Percentiles rank a stretch among this genome's conserved stretches.
phyloP scores from a whole-genome alignment of 2,113 vertebrate genomes.

The Serinus canaria region DNA sequence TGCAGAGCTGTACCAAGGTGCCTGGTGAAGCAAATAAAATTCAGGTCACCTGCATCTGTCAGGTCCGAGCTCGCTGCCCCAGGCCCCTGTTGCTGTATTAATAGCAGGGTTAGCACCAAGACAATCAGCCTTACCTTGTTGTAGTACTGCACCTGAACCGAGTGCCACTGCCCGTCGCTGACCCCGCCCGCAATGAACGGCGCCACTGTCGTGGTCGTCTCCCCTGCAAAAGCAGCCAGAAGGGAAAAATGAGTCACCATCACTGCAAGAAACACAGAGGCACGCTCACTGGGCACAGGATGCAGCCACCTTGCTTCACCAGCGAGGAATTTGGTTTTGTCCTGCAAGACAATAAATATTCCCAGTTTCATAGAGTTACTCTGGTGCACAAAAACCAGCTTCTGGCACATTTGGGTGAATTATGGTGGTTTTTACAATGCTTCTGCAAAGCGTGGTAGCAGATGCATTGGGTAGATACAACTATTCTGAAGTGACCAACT shows the following conservation, averaged over 20 bases:
- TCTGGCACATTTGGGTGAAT: background rate
- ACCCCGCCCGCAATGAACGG: conserved; percentile 86
- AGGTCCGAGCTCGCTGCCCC: background rate
- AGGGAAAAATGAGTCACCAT: background rate
- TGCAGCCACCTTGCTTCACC: background rate
- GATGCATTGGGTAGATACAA: background rate
- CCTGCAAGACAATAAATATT: background rate
- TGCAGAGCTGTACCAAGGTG: background rate
- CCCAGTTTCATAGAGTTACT: background rate
- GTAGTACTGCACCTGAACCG: conserved; percentile 93
- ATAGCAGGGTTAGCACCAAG: background rate
- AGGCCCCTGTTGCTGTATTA: background rate
- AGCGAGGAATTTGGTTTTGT: background rate
- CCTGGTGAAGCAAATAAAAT: background rate
- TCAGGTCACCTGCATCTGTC: background rate
- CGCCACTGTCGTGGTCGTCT: conserved; percentile 87
- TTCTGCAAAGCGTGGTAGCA: background rate
- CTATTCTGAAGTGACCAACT: background rate
- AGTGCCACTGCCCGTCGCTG: conserved; percentile 95
- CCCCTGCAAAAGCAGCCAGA: conserved; percentile 72
- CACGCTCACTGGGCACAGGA: background rate
- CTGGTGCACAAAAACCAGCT: background rate
- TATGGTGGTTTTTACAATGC: background rate
- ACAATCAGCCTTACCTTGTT: conserved; percentile 85
- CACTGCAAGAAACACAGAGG: background rate